phyloP scores from a whole-genome alignment of 1,140 invertebrate species.

The Lutraria rhynchaena region DNA sequence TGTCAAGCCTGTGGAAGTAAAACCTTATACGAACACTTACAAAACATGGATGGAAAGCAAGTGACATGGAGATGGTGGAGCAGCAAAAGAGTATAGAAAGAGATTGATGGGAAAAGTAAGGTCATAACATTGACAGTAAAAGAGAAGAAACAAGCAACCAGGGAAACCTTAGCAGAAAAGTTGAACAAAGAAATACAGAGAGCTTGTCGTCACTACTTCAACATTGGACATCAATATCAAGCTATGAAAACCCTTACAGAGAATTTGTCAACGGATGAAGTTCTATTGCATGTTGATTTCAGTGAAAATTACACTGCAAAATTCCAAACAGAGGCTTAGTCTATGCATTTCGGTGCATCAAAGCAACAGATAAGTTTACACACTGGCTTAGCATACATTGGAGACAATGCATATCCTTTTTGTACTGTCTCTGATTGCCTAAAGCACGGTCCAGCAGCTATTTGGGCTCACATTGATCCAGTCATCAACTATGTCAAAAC shows the following conservation, averaged over 20 bases:
- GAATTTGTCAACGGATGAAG: background rate
- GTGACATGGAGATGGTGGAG: background rate
- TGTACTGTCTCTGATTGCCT: constrained; percentile 45
- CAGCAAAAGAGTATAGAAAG: background rate
- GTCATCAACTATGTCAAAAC: constrained; percentile 53
- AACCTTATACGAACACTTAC: background rate
- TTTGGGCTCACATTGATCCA: constrained; percentile 61
- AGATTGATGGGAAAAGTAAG: background rate
- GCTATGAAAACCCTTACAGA: background rate
- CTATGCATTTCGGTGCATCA: constrained; percentile 59
- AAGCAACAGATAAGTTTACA: constrained; percentile 50
- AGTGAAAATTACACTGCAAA: constrained; percentile 19
- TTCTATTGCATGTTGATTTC: background rate
- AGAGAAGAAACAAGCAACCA: background rate
- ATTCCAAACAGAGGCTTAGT: constrained; percentile 43
- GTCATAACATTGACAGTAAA: background rate
- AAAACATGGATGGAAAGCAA: background rate
- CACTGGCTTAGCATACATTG: constrained; percentile 12
- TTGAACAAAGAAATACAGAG: background rate
- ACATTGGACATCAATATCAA: constrained; percentile 17
- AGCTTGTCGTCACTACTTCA: constrained; percentile 20
- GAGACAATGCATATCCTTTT: background rate
- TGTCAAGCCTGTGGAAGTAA: background rate
- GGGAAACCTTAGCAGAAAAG: background rate
- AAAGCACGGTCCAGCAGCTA: constrained; percentile 52